Conservation (phyloP, 2,888 invertebrate species). For the Cyclophora punctaria region DNA sequence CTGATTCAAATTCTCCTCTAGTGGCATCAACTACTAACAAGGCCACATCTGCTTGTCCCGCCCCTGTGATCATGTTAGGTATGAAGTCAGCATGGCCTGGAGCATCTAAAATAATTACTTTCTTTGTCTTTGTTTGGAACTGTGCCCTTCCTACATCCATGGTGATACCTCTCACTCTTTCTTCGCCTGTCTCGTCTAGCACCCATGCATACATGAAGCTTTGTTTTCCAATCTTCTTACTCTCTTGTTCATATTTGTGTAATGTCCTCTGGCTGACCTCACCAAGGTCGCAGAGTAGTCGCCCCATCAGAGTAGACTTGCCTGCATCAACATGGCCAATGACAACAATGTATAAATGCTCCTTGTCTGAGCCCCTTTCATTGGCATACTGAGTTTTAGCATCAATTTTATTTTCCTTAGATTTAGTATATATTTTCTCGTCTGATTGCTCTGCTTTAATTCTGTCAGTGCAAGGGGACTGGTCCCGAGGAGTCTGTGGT, state of each 20-base stretch:
- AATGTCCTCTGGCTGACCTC: constrained; percentile 90
- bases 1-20: constrained; percentile 98
- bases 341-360: constrained; percentile 92
- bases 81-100: constrained; percentile 99
- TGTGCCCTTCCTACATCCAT: constrained; percentile 98
- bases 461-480: constrained; percentile 80
- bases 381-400: constrained; percentile 78
- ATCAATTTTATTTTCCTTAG: constrained; percentile 74
- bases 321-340: constrained; percentile 99
- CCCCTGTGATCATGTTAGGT: constrained; percentile 99
- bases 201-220: constrained; percentile 99
- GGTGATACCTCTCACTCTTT: constrained; percentile 96
- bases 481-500: constrained; percentile 77
- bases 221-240: constrained; percentile 97
- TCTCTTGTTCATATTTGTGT: constrained; percentile 98
- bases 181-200: constrained; percentile 98
- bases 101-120: constrained; percentile 92
- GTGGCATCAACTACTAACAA: constrained; percentile 97
- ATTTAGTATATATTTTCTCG: constrained; percentile 60
- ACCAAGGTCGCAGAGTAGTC: constrained; percentile 89
- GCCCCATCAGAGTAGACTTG: constrained; percentile 98
- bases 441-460: constrained; percentile 49
- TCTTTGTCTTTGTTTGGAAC: constrained; percentile 91
- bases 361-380: constrained; percentile 87
- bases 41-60: constrained; percentile 98